Percentiles rank a stretch among this genome's conserved stretches.
These are phyloP conservation scores for Drosophila multiciliata DNA, from an alignment of 2,888 invertebrate genomes.

Conservation along the genomic window DNA sequence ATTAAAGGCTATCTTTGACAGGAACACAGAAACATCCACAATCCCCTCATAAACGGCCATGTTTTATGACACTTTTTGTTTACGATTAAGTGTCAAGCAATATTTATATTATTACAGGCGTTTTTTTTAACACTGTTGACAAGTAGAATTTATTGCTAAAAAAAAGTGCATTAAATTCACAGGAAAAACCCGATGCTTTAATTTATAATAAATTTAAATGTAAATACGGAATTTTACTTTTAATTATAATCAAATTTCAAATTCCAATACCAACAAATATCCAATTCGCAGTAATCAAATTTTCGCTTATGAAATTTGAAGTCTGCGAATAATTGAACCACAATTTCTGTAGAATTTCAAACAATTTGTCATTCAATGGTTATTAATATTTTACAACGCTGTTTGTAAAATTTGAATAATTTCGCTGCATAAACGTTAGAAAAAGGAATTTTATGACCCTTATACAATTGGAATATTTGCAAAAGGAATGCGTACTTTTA, in stretches of 20 bases:
- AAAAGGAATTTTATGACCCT: background rate
- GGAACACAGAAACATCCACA: slow-evolving; percentile 30
- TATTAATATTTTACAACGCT: background rate
- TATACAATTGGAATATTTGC: background rate
- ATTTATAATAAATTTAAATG: background rate
- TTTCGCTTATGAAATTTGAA: background rate
- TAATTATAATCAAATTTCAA: background rate
- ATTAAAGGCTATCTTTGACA: slow-evolving; percentile 49
- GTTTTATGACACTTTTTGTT: slow-evolving; percentile 63
- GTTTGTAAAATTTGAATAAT: background rate
- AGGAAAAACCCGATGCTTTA: background rate
- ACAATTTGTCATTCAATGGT: background rate
- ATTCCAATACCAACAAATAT: background rate
- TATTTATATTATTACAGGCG: slow-evolving; percentile 25
- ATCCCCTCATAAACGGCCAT: slow-evolving; percentile 53
- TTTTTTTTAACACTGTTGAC: slow-evolving; percentile 22
- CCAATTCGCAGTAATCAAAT: background rate
- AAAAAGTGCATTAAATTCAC: slow-evolving; percentile 2
- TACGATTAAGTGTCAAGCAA: slow-evolving; percentile 30
- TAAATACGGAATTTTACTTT: background rate
- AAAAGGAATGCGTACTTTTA: background rate
- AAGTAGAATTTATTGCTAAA: slow-evolving; percentile 40
- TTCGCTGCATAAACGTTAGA: background rate
- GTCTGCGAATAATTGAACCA: background rate
- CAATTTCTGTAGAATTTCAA: background rate